A percentile compares a stretch with the other conserved stretches of the same genome.
Evolutionary conservation across 2,113 vertebrate genomes (phyloP).

Genomic region (Odocoileus hemionus): DNA sequence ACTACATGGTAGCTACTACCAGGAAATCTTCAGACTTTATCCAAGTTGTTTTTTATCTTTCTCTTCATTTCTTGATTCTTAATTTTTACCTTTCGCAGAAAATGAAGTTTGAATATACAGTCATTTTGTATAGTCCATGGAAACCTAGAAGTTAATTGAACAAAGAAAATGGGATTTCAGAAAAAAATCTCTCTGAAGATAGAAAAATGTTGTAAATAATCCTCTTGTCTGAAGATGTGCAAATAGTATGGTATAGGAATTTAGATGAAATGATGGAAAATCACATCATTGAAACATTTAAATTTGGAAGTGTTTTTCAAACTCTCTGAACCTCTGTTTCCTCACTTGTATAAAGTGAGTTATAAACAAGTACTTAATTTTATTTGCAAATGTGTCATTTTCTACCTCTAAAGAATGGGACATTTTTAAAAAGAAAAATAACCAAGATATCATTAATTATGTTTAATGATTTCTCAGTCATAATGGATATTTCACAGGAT

Average conservation of each 20-base stretch:
- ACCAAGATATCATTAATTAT: neutral
- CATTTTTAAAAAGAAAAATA: neutral
- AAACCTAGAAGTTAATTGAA: neutral
- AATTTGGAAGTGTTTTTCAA: neutral
- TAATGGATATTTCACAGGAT: neutral
- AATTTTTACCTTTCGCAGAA: neutral
- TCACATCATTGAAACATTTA: neutral
- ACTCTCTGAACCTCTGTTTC: neutral
- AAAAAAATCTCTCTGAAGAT: neutral
- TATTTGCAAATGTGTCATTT: neutral
- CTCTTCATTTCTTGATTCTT: neutral
- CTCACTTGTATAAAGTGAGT: neutral
- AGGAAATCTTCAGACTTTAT: neutral
- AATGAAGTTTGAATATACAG: neutral
- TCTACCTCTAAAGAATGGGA: neutral
- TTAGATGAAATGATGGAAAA: neutral
- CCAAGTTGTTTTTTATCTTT: accelerated
- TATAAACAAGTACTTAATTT: neutral
- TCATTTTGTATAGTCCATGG: neutral
- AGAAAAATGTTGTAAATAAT: neutral
- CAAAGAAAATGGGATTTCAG: neutral
- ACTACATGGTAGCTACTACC: neutral
- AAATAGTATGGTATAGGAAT: neutral
- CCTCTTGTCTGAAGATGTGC: accelerated
- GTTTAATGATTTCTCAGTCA: neutral